Evolutionary conservation across 2,797 vertebrate genomes (phyloP).

Genomic region (Sciaenops ocellatus): DNA sequence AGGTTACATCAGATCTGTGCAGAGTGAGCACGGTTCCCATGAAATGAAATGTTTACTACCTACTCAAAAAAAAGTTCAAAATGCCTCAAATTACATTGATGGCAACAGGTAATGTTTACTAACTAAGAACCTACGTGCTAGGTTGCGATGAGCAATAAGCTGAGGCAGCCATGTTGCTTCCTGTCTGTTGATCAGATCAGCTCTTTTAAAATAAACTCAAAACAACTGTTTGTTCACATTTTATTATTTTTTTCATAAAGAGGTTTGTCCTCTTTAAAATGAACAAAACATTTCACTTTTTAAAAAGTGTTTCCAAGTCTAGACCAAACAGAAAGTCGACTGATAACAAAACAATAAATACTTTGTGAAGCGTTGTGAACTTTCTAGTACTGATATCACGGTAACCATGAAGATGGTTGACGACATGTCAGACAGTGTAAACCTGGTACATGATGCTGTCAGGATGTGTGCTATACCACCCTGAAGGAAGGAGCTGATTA

Average conservation of each 20-base stretch:
- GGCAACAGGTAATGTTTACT: too few relatives aligned
- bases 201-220: constrained; percentile 2
- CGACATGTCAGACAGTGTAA: constrained; percentile 12
- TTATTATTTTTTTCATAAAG: constrained; percentile 40
- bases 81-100: too few relatives aligned
- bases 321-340: constrained; percentile 32
- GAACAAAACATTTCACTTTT: constrained; percentile 52
- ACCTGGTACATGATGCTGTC: constrained; percentile 19
- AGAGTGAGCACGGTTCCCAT: too few relatives aligned
- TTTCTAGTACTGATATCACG: constrained; percentile 8
- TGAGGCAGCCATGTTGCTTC: background rate
- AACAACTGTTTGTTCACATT: constrained; percentile 24
- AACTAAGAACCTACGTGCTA: too few relatives aligned
- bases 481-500: background rate
- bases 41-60: too few relatives aligned
- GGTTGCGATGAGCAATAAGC: too few relatives aligned
- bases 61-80: too few relatives aligned
- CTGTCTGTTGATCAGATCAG: background rate
- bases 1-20: too few relatives aligned
- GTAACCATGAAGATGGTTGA: constrained; percentile 1
- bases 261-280: constrained; percentile 36
- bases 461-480: constrained; percentile 1
- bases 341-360: constrained; percentile 67
- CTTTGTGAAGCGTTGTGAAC: constrained; percentile 3
- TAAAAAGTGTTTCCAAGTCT: constrained; percentile 51